These are phyloP conservation scores for Pharmacophagus antenor DNA, from an alignment of 2,888 invertebrate genomes.

Conservation along the genomic window DNA sequence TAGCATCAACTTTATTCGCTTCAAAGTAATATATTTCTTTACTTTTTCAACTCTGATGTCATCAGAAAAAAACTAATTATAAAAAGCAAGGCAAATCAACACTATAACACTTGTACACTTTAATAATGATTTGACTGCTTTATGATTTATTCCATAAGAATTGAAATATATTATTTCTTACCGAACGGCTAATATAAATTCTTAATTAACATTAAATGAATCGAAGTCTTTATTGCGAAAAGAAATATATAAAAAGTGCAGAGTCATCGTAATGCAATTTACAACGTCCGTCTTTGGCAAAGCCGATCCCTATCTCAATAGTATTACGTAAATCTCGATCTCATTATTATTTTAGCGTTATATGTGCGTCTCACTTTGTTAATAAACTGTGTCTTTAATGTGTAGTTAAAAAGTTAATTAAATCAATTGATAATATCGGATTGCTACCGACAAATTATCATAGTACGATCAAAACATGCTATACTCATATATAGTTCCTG, in stretches of 20 bases:
- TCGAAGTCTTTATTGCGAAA: conserved; percentile 59
- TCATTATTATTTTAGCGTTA: conserved; percentile 24
- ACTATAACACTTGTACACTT: background rate
- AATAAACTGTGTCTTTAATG: conserved; percentile 9
- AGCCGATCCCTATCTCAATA: conserved; percentile 55
- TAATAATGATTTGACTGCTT: background rate
- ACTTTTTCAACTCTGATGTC: background rate
- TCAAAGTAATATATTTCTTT: background rate
- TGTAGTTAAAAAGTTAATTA: conserved; percentile 11
- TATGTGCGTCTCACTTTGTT: conserved; percentile 9
- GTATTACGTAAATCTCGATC: conserved; percentile 55
- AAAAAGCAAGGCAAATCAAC: background rate
- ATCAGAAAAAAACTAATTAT: background rate
- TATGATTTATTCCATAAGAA: conserved; percentile 18
- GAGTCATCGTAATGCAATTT: conserved; percentile 67
- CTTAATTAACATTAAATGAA: conserved; percentile 52
- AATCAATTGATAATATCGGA: conserved; percentile 3
- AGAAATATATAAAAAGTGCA: conserved; percentile 53
- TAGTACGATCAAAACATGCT: background rate
- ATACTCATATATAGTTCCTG: background rate
- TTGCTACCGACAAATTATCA: background rate
- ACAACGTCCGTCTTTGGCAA: conserved; percentile 55
- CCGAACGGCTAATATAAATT: conserved; percentile 36
- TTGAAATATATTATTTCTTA: conserved; percentile 36
- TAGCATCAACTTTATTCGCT: too few species aligned